phyloP scores from a whole-genome alignment of 92 coral and sea anemone species.

The Virgularia gustaviana region DNA sequence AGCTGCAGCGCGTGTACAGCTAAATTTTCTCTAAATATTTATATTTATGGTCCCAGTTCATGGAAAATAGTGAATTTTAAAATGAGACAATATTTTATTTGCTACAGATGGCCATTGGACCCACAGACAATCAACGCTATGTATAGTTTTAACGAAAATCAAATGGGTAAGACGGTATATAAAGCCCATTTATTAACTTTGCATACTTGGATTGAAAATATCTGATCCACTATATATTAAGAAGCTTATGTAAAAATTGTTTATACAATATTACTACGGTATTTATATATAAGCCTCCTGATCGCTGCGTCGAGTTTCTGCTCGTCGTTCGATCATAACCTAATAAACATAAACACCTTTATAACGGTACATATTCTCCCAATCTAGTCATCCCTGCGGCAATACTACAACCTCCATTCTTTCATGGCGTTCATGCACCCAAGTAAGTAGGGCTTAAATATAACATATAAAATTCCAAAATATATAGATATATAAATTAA shows the following conservation, averaged over 20 bases:
- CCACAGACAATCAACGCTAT: conserved; percentile 99
- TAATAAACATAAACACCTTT: no score
- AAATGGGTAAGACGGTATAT: conserved; percentile 72
- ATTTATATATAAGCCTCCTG: neutral
- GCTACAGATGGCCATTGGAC: conserved; percentile 95
- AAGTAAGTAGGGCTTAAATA: conserved; percentile 47
- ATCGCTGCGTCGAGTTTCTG: no score
- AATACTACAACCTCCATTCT: conserved; percentile 94
- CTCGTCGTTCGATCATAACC: no score
- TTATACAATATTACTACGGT: neutral
- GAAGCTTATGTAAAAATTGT: neutral
- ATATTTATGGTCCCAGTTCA: no score
- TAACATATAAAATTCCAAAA: neutral
- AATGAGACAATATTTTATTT: no score
- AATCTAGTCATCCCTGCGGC: conserved; percentile 90
- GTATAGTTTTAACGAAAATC: conserved; percentile 97
- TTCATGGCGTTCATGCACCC: conserved; percentile 76
- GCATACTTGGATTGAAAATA: neutral
- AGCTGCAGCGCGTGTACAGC: no score
- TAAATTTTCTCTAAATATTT: no score
- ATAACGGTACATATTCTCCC: no score
- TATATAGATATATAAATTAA: neutral
- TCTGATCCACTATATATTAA: neutral
- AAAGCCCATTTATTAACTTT: no score
- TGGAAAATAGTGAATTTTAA: no score